Percentiles rank a stretch among this genome's conserved stretches.
These are phyloP conservation scores for Carassius carassius DNA, from an alignment of 2,113 vertebrate genomes.

Conservation along the genomic window DNA sequence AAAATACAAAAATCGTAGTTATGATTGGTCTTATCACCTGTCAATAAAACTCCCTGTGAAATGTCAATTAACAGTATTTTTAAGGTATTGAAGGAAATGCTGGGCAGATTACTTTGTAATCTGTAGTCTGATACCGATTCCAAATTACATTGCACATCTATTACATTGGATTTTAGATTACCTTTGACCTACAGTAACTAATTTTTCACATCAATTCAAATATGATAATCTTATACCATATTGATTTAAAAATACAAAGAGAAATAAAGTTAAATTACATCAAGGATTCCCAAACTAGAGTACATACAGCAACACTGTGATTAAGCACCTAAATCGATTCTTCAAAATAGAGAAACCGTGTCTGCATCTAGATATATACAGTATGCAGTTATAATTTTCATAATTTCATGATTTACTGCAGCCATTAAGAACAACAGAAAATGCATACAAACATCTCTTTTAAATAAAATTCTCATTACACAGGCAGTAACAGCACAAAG, in stretches of 20 bases:
- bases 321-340: neutral
- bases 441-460: neutral
- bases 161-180: too few species aligned
- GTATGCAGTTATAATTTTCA: neutral
- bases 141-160: too few species aligned
- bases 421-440: neutral
- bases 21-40: too few species aligned
- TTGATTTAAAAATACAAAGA: too few species aligned
- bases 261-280: too few species aligned
- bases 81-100: neutral
- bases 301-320: neutral
- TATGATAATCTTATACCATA: too few species aligned
- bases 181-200: too few species aligned
- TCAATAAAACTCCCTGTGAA: too few species aligned
- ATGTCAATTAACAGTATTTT: neutral
- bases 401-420: conserved; percentile 8
- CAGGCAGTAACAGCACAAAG: neutral
- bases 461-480: conserved; percentile 6
- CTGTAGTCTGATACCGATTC: too few species aligned
- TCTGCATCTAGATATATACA: neutral
- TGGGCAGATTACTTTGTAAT: too few species aligned
- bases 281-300: neutral
- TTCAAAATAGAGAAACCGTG: neutral
- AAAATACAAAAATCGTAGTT: too few species aligned
- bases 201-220: too few species aligned